Conservation (phyloP, 2,888 invertebrate species). For the Zygaena filipendulae region DNA sequence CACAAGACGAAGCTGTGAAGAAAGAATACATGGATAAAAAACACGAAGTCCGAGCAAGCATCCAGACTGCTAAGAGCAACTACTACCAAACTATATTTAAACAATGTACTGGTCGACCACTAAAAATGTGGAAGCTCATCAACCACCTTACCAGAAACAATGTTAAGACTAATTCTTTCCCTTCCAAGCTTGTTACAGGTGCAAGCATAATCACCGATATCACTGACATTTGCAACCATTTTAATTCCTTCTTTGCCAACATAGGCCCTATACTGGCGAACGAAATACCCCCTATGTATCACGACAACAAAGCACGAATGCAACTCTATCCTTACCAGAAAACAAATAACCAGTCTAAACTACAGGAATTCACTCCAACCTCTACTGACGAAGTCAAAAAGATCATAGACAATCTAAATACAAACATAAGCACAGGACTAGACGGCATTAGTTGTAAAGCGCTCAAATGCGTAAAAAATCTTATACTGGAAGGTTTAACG, state of each 20-base stretch:
- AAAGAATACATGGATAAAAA: slow-evolving; percentile 1
- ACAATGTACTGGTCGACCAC: neutral
- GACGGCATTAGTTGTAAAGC: slow-evolving; percentile 8
- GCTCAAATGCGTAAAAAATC: slow-evolving; percentile 5
- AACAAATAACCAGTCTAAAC: neutral
- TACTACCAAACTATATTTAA: slow-evolving; percentile 1
- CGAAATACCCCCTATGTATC: neutral
- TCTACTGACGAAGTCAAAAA: slow-evolving; percentile 1
- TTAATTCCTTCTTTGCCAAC: slow-evolving; percentile 5
- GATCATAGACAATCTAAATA: slow-evolving; percentile 4
- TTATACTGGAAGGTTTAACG: slow-evolving; percentile 3
- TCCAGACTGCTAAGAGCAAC: slow-evolving; percentile 2
- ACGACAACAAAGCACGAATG: too few species aligned
- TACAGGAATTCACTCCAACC: neutral
- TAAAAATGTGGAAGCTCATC: slow-evolving; percentile 9
- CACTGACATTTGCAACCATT: slow-evolving; percentile 3
- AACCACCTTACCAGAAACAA: slow-evolving; percentile 3
- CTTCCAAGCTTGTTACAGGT: slow-evolving; percentile 1
- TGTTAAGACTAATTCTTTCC: neutral
- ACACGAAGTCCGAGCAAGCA: neutral
- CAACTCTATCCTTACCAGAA: neutral
- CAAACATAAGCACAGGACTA: slow-evolving; percentile 7
- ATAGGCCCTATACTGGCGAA: slow-evolving; percentile 1
- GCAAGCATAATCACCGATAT: too few species aligned
- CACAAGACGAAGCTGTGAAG: slow-evolving; percentile 3